Percentiles rank a stretch among this genome's conserved stretches.
phyloP scores from a whole-genome alignment of 1,140 invertebrate species.

The Phymorhynchus buccinoides region DNA sequence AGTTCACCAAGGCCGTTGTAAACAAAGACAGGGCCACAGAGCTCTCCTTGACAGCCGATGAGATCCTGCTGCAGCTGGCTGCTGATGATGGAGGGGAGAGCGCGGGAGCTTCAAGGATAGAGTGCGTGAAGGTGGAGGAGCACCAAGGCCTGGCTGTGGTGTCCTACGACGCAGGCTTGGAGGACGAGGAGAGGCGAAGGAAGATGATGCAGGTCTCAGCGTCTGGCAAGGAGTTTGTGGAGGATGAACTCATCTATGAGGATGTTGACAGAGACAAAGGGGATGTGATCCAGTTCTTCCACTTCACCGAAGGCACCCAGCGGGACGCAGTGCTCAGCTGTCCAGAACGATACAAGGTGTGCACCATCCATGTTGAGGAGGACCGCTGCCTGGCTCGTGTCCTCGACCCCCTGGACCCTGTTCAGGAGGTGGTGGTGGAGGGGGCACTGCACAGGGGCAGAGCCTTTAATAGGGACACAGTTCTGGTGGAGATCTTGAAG shows the following conservation, averaged over 20 bases:
- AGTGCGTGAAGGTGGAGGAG: slow-evolving; percentile 47
- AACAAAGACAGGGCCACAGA: slow-evolving; percentile 2
- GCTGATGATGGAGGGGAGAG: slow-evolving; percentile 9
- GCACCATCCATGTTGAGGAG: slow-evolving; percentile 28
- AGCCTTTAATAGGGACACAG: slow-evolving; percentile 63
- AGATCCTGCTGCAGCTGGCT: slow-evolving; percentile 56
- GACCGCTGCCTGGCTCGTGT: slow-evolving; percentile 12
- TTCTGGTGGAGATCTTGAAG: slow-evolving; percentile 61
- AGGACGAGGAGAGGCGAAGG: slow-evolving; percentile 8
- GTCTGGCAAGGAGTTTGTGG: slow-evolving; percentile 25
- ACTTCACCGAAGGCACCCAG: slow-evolving; percentile 44
- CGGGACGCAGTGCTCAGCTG: slow-evolving; percentile 38
- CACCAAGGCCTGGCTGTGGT: slow-evolving; percentile 50
- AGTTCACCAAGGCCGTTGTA: slow-evolving; percentile 12
- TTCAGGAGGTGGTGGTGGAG: slow-evolving; percentile 54
- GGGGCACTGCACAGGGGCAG: slow-evolving; percentile 59
- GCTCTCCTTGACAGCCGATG: slow-evolving; percentile 40
- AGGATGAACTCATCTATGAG: slow-evolving; percentile 42
- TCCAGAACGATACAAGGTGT: slow-evolving; percentile 42
- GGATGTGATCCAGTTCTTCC: slow-evolving; percentile 4
- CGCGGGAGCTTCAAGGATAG: slow-evolving; percentile 16
- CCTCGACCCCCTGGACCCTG: slow-evolving; percentile 14
- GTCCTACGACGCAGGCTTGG: slow-evolving; percentile 27
- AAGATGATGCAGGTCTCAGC: slow-evolving; percentile 29
- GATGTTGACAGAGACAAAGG: slow-evolving; percentile 22